A percentile compares a stretch with the other conserved stretches of the same genome.
phyloP scores from a whole-genome alignment of 2,797 vertebrate genomes.

The Fringilla coelebs region DNA sequence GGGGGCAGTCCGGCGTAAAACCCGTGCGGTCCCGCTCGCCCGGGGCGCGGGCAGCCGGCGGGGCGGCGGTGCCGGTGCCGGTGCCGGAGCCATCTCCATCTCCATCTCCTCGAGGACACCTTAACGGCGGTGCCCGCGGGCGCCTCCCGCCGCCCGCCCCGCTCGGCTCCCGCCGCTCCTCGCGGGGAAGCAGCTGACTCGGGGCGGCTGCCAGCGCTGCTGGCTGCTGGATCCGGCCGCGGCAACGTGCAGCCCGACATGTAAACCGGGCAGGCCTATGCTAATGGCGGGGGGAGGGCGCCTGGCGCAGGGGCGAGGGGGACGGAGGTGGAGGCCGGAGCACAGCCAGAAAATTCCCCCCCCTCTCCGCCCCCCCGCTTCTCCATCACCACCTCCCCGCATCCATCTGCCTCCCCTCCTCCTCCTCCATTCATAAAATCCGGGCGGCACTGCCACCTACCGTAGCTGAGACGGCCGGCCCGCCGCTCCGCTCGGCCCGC shows the following conservation, averaged over 20 bases:
- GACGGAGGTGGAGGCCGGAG: constrained; percentile 55
- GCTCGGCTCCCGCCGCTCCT: constrained; percentile 9
- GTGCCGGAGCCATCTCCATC: too few species aligned
- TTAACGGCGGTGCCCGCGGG: constrained; percentile 1
- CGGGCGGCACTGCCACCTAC: constrained; percentile 66
- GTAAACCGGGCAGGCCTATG: constrained; percentile 72
- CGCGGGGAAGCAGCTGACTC: constrained; percentile 75
- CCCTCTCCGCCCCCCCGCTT: background rate
- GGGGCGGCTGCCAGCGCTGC: constrained; percentile 70
- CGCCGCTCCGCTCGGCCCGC: background rate
- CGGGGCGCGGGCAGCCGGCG: background rate
- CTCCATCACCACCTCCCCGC: background rate
- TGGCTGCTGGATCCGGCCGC: constrained; percentile 65
- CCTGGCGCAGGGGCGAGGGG: constrained; percentile 10
- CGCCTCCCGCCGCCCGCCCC: background rate
- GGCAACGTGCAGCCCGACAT: constrained; percentile 79
- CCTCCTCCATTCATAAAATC: constrained; percentile 74
- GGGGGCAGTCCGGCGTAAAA: background rate
- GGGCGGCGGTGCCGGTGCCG: background rate
- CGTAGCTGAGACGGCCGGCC: background rate
- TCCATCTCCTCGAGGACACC: constrained; percentile 28
- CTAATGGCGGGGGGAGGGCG: constrained; percentile 56
- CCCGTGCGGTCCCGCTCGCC: accelerated
- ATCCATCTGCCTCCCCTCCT: constrained; percentile 43
- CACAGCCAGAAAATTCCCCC: constrained; percentile 54